These are phyloP conservation scores for Mus musculus DNA, from an alignment of 2,113 vertebrate genomes.

Conservation along the genomic window GRCm39 chrX:38148501-38149000, in stretches of 20 bases:
- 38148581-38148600: neutral
- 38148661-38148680: slow-evolving; percentile 63
- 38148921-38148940: slow-evolving; percentile 31
- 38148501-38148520: slow-evolving; percentile 26
- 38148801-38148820: neutral
- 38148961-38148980: neutral
- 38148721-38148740: neutral
- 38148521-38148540: neutral
- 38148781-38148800: neutral
- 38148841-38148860: slow-evolving; percentile 28
- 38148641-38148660: slow-evolving; percentile 47
- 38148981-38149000: neutral
- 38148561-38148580: slow-evolving; percentile 14
- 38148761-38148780: neutral
- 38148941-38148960: neutral
- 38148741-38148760: slow-evolving; percentile 49
- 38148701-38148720: neutral
- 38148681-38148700: slow-evolving; percentile 6
- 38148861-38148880: neutral
- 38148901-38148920: slow-evolving; percentile 11
- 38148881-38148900: slow-evolving; percentile 31
- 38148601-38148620: neutral
- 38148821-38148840: neutral
- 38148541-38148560: neutral
- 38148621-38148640: slow-evolving; percentile 45